A percentile compares a stretch with the other conserved stretches of the same genome.
Conservation (phyloP, 2,888 invertebrate genomes). For the Suillia variegata region DNA sequence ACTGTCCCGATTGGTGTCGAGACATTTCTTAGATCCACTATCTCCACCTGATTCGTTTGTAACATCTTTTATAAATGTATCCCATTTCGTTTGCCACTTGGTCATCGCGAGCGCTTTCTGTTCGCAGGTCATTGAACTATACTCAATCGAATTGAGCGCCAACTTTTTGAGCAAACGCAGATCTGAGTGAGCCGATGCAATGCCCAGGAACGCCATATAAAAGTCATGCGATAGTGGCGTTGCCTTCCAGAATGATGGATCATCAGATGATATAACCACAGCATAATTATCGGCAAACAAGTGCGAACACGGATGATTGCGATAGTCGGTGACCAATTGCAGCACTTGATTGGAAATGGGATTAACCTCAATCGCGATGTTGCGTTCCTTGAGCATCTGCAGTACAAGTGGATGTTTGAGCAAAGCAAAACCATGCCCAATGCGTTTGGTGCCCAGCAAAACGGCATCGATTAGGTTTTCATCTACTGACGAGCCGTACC, state of each 20-base stretch:
- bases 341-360: constrained; percentile 81
- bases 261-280: constrained; percentile 78
- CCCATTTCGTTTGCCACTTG: constrained; percentile 67
- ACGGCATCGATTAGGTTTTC: constrained; percentile 79
- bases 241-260: constrained; percentile 79
- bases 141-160: constrained; percentile 74
- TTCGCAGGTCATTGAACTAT: constrained; percentile 66
- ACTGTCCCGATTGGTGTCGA: constrained; percentile 29
- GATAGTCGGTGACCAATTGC: constrained; percentile 70
- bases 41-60: constrained; percentile 31
- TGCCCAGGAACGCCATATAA: constrained; percentile 78
- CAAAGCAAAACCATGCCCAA: constrained; percentile 80
- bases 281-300: constrained; percentile 73
- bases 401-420: constrained; percentile 74
- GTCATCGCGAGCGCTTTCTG: constrained; percentile 63
- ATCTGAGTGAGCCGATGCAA: constrained; percentile 72
- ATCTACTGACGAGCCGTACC: constrained; percentile 72
- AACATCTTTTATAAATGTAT: constrained; percentile 63
- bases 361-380: constrained; percentile 77
- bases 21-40: constrained; percentile 5
- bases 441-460: constrained; percentile 73
- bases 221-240: constrained; percentile 76
- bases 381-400: constrained; percentile 64
- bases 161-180: constrained; percentile 74
- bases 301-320: constrained; percentile 75